phyloP scores from a whole-genome alignment of 2,113 vertebrate species.

The Ploceus nigricollis region DNA sequence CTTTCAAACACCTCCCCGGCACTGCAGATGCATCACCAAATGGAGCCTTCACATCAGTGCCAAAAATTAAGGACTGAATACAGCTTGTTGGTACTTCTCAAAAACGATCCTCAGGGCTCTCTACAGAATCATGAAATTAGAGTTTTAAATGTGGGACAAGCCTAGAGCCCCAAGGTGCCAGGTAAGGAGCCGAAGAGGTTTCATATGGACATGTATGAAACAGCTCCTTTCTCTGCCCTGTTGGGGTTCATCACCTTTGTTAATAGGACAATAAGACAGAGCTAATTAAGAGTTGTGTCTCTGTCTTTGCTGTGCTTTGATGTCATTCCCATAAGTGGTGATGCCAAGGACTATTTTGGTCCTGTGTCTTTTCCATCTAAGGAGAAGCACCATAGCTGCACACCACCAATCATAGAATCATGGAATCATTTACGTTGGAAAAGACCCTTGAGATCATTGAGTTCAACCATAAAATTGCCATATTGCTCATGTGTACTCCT shows the following conservation, averaged over 20 bases:
- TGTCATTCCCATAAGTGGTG: fast-evolving
- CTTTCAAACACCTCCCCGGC: neutral
- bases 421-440: neutral
- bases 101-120: neutral
- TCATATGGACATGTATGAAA: neutral
- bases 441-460: neutral
- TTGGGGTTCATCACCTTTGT: neutral
- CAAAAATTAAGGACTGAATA: neutral
- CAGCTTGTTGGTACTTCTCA: neutral
- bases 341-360: neutral
- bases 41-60: neutral
- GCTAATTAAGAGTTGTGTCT: neutral
- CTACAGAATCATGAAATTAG: neutral
- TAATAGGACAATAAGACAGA: neutral
- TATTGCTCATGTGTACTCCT: neutral
- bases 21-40: neutral
- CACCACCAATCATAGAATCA: no score
- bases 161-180: neutral
- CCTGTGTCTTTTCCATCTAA: neutral
- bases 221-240: neutral
- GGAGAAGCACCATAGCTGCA: neutral
- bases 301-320: neutral
- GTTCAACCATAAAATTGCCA: neutral
- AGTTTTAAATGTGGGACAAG: neutral
- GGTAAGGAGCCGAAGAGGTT: neutral